Evolutionary conservation across 1,140 invertebrate genomes (phyloP), one percentile per base, ranked within the genome.

Genomic region (Temnothorax nylanderi): DNA sequence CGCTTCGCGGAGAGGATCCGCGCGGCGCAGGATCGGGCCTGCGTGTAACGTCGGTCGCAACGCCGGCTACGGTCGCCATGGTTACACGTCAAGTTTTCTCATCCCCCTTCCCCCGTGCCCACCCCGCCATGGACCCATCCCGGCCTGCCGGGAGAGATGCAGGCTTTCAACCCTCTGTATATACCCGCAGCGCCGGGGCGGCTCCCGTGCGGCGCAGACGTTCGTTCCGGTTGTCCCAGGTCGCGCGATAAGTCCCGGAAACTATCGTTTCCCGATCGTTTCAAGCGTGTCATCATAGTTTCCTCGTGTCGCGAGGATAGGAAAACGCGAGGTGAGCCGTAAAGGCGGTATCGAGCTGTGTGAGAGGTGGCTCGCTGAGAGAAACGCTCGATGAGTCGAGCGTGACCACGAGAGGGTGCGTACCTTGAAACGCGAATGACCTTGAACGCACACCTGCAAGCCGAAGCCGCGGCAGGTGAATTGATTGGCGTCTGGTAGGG

Each of bases 201-300:
- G 94, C 94, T 94, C 93, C 93, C 92, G 87, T 87, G 92, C 88
- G 89, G 91, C 93, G 92, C 92, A 94, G 94, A 93, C 93, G 92
- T 93, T 91, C 88, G 91, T 89, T 87, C 92, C 89, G 92, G 93
- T 95, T 94, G 91, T 91, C 92, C 93, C 90, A 93, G 93, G 91
- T 93, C 91, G 90, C 86, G 91, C 34, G 65, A 72, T 64, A 76
- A 16, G 34, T 44, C 60, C 2, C 2, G 2, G 6, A 13, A 11
- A 41, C 7, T 47, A n/a, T 82, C 37, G 37, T 47, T 4, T 51
- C 16, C 56, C 5, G 34, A n/a, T 8, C 41, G 8, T 13, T 82
- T 76, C 37, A 11, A 58, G 44, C 41, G 47, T 26, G 41, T 64
- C 60, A 13, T 26, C 47, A 44, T 71, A 16, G 37, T 2, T 54